A percentile compares a stretch with the other conserved stretches of the same genome.
These are phyloP conservation scores for Hybos culiciformis DNA, from an alignment of 2,888 invertebrate species.

Conservation along the genomic window DNA sequence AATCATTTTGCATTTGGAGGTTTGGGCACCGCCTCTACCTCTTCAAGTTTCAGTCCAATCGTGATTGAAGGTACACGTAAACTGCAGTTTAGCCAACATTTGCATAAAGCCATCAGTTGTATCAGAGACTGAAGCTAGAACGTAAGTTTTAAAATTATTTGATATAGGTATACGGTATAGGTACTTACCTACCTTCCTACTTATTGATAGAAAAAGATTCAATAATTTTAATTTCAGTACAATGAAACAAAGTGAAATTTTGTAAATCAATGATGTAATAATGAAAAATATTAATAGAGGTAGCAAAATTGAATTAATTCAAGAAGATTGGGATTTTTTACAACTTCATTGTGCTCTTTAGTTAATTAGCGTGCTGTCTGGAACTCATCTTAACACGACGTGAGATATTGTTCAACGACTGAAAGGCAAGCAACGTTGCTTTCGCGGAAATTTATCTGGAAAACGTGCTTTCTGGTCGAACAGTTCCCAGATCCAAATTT, in stretches of 20 bases:
- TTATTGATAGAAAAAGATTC: too few species aligned
- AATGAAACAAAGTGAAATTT: constrained; percentile 92
- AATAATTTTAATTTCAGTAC: too few species aligned
- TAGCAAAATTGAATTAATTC: constrained; percentile 80
- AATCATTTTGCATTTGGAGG: too few species aligned
- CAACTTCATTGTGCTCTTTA: constrained; percentile 91
- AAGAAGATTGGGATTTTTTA: constrained; percentile 93
- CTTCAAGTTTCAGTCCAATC: too few species aligned
- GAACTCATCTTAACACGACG: constrained; percentile 80
- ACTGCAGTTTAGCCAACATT: too few species aligned
- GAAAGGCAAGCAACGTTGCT: constrained; percentile 96
- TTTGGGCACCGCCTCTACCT: too few species aligned
- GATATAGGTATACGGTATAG: too few species aligned
- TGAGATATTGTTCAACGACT: constrained; percentile 85
- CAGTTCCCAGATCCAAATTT: constrained; percentile 96
- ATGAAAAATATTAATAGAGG: constrained; percentile 73
- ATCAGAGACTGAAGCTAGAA: constrained; percentile 88
- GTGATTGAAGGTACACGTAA: too few species aligned
- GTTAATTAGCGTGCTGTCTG: constrained; percentile 94
- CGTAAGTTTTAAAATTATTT: too few species aligned
- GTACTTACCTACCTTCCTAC: too few species aligned
- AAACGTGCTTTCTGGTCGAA: constrained; percentile 95
- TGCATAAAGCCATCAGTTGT: constrained; percentile 95
- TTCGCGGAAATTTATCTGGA: constrained; percentile 93
- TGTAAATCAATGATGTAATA: constrained; percentile 88